phyloP scores from a whole-genome alignment of 64 coral and sea anemone genomes.

The Hydrozoanthus tunicans region DNA sequence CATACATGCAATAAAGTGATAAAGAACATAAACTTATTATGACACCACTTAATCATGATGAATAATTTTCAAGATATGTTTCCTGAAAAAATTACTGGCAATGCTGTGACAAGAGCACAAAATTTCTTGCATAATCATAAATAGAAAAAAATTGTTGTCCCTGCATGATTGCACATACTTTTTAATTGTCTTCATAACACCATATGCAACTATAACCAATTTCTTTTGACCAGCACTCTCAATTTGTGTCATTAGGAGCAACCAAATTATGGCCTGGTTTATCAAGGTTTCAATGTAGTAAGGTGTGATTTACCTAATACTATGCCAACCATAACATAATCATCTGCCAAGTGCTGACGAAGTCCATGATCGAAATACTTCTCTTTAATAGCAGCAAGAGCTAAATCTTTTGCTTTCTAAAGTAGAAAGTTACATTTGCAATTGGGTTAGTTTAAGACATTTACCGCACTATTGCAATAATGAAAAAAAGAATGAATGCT shows the following conservation, averaged over 20 bases:
- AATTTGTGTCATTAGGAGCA: slow-evolving; percentile 10
- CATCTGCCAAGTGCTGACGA: slow-evolving; percentile 24
- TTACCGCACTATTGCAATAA: not conserved
- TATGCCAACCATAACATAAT: slow-evolving; percentile 33
- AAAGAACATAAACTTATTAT: slow-evolving; percentile 2
- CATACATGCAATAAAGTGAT: slow-evolving; percentile 13
- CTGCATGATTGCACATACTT: slow-evolving; percentile 14
- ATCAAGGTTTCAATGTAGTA: slow-evolving; percentile 20
- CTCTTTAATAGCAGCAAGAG: slow-evolving; percentile 16
- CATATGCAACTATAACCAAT: not conserved
- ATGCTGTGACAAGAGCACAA: slow-evolving; percentile 18
- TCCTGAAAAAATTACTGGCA: not conserved
- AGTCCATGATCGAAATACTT: slow-evolving; percentile 24
- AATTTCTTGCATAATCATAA: slow-evolving; percentile 24
- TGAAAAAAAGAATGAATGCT: slow-evolving; percentile 3
- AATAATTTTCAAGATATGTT: not conserved
- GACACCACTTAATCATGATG: slow-evolving; percentile 17
- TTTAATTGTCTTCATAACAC: slow-evolving; percentile 3
- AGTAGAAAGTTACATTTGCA: slow-evolving; percentile 23
- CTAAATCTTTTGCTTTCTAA: slow-evolving; percentile 30
- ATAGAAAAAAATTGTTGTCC: slow-evolving; percentile 28
- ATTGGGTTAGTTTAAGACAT: slow-evolving; percentile 8
- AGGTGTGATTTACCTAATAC: slow-evolving; percentile 26
- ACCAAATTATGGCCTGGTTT: not conserved
- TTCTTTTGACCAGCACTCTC: slow-evolving; percentile 15